Percentiles rank a stretch among this genome's conserved stretches.
Conservation (phyloP, 2,888 invertebrate species). For the Eupithecia inturbata region DNA sequence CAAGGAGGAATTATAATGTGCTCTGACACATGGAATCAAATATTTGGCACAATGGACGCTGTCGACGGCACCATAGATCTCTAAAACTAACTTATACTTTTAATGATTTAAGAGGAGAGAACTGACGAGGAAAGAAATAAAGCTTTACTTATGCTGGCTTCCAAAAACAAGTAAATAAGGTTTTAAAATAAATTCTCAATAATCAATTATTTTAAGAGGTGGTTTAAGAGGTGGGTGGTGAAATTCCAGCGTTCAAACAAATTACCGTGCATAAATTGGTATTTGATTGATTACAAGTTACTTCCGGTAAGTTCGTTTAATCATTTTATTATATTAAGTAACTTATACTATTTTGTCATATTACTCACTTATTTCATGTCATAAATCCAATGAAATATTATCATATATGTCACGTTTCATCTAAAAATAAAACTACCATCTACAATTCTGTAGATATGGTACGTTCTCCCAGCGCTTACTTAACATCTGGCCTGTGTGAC, state of each 20-base stretch:
- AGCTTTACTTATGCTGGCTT: neutral
- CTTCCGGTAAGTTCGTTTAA: constrained; percentile 1
- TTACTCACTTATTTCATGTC: no score
- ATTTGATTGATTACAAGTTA: neutral
- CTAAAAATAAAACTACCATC: neutral
- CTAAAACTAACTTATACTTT: neutral
- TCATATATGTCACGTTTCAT: neutral
- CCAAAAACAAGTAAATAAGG: no score
- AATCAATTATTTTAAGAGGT: neutral
- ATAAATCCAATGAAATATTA: neutral
- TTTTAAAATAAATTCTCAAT: neutral
- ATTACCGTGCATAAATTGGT: neutral
- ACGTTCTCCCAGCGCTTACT: no score
- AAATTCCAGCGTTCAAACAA: neutral
- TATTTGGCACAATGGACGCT: neutral
- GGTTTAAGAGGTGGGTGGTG: no score
- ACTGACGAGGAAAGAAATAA: no score
- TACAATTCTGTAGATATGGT: no score
- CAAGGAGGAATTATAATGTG: neutral
- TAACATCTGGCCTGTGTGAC: no score
- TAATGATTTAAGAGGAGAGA: neutral
- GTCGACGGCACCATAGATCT: neutral
- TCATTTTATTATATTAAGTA: neutral
- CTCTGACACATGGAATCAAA: neutral
- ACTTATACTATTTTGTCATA: no score